Evolutionary conservation across 2,797 vertebrate genomes (phyloP), one percentile per base, ranked within the genome.

Genomic region (Danio albolineatus): DNA sequence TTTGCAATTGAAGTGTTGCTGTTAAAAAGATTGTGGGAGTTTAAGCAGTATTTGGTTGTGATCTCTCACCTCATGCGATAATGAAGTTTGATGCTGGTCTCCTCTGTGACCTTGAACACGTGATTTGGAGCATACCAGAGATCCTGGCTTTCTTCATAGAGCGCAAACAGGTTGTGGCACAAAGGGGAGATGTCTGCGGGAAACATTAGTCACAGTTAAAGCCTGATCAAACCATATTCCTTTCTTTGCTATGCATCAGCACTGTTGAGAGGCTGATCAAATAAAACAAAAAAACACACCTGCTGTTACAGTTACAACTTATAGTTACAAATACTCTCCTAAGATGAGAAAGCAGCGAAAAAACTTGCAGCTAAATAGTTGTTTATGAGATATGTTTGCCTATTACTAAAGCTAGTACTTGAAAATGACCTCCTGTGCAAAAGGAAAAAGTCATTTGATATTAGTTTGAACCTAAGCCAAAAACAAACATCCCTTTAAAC

Each of bases 141-240:
- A n/a, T 79, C 88, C 21, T 83, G 92, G 59, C 64, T 89, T 87
- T 98, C 96, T 10, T 97, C 91, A 7, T 96, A 99, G 36, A 99
- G 90, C 0, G 94, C 94, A 85, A 98, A 99, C n/a, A 99, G 93
- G 86, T 98, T 98, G 87, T 97, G 95, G 87, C 98, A 99, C 85
- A 99, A 89, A 62, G 98, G 98, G 87, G 97, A 98, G 81, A 99
- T 96, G 28, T 85, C 98, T 99, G 90, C 19, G 4, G 59, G 16
- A 73, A 80, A 81, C 1, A 75, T 13, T 17, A 67, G 48, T 78
- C 48, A 80, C 76, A 56, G 71, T 78, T n/a, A 71, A 36, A 60
- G 28, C 12, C 8, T 7, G 64, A 51, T 51, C 6, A 49, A 36
- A 38, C 21, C 0, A 2, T 28, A 59, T 21, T 43, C 44, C 51